Evolutionary conservation across 1,140 invertebrate species (phyloP), one percentile per base, ranked within the genome.

Genomic region (Coenobita brevimanus): DNA sequence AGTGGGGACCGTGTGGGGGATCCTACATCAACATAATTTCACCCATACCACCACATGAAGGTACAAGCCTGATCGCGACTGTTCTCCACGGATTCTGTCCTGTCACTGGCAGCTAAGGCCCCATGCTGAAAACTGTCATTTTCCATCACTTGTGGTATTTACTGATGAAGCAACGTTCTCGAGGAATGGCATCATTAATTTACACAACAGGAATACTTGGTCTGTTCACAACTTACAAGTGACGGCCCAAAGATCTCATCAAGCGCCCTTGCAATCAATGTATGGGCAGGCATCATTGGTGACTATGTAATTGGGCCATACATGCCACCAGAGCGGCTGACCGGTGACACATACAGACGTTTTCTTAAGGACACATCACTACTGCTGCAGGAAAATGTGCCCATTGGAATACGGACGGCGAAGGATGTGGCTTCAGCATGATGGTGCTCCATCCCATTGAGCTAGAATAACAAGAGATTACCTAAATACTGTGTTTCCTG

Each of bases 251-350:
- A 36, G 69, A 15, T 17, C 13, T 33, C 38, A 36, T 33, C 69
- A 71, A 33, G 13, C 4, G 30, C 27, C 4, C 46, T 78, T 46
- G 17, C 75, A 10, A 46, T 78, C n/a, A 78, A 54, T 50, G 75
- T 78, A n/a, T 78, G 36, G 36, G 36, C n/a, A n/a, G 75, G 75
- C 75, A 78, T 50, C 24, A 78, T 43, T 46, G 75, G 43, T 46
- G 75, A 78, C 10, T 4, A 6, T 6, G 6, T 78, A 8, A 78
- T 27, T 78, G 75, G 38, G 8, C 41, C 46, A 1, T 24, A 78
- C n/a, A 33, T 78, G 17, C 30, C 46, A 17, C 36, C 36, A 0
- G 13, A 4, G 3, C 21, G 36, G 3, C 75, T 78, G 3, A 78
- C 75, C 24, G 75, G 75, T 17, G 75, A 78, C 3, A 78, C 43